These are phyloP conservation scores for Pteria penguin DNA, from an alignment of 2,888 invertebrate species.

Conservation along the genomic window DNA sequence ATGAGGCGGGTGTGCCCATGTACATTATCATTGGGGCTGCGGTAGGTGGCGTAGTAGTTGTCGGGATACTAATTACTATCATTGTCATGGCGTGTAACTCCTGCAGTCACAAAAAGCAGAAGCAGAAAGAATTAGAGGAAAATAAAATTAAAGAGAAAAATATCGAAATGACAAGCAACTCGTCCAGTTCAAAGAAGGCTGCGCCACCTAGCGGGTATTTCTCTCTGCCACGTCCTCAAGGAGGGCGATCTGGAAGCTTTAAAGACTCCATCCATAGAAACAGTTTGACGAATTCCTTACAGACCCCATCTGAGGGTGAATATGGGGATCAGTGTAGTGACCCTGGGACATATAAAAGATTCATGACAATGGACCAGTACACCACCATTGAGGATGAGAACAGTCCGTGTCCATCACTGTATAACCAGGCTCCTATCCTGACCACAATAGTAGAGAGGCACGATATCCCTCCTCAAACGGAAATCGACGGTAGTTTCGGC, in stretches of 20 bases:
- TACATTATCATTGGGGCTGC: slow-evolving; percentile 34
- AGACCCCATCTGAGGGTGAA: slow-evolving; percentile 39
- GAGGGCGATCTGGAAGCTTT: slow-evolving; percentile 11
- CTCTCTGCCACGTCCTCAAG: slow-evolving; percentile 35
- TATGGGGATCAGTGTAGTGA: slow-evolving; percentile 41
- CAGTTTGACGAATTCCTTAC: slow-evolving; percentile 36
- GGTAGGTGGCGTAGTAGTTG: slow-evolving; percentile 36
- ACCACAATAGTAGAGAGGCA: slow-evolving; percentile 44
- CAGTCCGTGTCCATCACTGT: slow-evolving; percentile 37
- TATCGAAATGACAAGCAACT: slow-evolving; percentile 28
- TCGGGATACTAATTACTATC: slow-evolving; percentile 17
- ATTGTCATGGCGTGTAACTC: slow-evolving; percentile 25
- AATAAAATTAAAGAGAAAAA: slow-evolving; percentile 30
- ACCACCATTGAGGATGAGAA: slow-evolving; percentile 35
- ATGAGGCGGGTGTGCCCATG: slow-evolving; percentile 20
- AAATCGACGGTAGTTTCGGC: slow-evolving; percentile 34
- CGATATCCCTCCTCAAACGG: slow-evolving; percentile 34
- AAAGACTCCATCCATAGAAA: slow-evolving; percentile 29
- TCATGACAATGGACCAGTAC: slow-evolving; percentile 33
- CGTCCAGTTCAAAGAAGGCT: slow-evolving; percentile 29
- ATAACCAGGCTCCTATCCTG: slow-evolving; percentile 34
- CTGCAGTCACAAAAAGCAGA: slow-evolving; percentile 22
- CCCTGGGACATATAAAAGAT: slow-evolving; percentile 43
- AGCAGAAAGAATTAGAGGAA: slow-evolving; percentile 31
- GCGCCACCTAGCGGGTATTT: slow-evolving; percentile 27